Base-by-base conservation (phyloP, 1,140 invertebrate species). In the Aphis gossypii region DNA sequence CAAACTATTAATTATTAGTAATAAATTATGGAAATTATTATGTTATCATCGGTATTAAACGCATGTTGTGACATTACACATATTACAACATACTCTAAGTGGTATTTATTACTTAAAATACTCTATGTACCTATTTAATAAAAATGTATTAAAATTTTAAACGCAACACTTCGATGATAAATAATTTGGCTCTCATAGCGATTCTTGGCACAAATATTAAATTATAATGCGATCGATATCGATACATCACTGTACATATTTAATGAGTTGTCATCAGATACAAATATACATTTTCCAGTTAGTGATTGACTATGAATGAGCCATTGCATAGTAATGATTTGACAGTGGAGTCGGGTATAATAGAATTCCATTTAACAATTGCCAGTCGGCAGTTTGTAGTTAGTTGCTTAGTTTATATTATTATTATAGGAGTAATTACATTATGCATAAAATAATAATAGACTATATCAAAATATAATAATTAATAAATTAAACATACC, bases 1-100 rank as follows among this genome's bases (percentile, higher is more conserved):
- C 30, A n/a, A n/a, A 14, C 2, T n/a, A 76, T 35, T n/a, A 18
- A 76, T 76, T n/a, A 76, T 76, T n/a, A n/a, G n/a, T 76, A n/a
- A 76, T 76, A 1, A n/a, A n/a, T 60, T 68, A n/a, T 68, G 3
- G 1, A 14, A 1, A 18, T 68, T 14, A 56, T 56, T 8, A 60
- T 21, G 60, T 68, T 14, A 68, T 68, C 3, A 60, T 2, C 9
- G 30, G 5, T 76, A 76, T n/a, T 14, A 76, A n/a, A 76, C 0
- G 5, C 1, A 14, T 68, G 18, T n/a, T 35, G 1, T 0, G 0
- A 0, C 30, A 76, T 76, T 14, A 51, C 48, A 51, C 0, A 0
- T 14, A 76, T 76, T 1, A 51, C 18, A 51, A 51, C 18, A 68
- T 14, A 76, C 14, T 76, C 11, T 0, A 76, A 76, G 14, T 76